Conservation (phyloP, 1,140 invertebrate species). For the Drosophila persimilis region DNA sequence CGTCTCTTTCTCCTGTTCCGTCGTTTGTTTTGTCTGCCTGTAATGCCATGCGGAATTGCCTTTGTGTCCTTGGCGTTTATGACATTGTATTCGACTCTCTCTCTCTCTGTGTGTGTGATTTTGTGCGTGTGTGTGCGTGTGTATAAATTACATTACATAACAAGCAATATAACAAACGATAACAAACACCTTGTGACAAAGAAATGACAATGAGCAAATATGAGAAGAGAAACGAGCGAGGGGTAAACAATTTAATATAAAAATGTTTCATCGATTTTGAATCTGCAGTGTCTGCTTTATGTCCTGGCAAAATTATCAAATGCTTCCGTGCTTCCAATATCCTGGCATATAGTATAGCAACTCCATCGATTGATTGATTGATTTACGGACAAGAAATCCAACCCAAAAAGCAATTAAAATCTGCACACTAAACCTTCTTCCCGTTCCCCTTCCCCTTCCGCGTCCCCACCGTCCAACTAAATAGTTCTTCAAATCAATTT, state of each 20-base stretch:
- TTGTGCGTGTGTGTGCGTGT: slow-evolving; percentile 42
- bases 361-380: too few relatives aligned
- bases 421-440: neutral
- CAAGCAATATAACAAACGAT: slow-evolving; percentile 81
- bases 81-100: slow-evolving; percentile 75
- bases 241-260: slow-evolving; percentile 63
- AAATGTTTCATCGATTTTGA: slow-evolving; percentile 63
- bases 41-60: slow-evolving; percentile 78
- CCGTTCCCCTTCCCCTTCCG: too few relatives aligned
- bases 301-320: neutral
- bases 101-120: neutral
- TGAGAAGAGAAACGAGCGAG: slow-evolving; percentile 15
- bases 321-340: too few relatives aligned
- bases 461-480: neutral
- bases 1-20: slow-evolving; percentile 5
- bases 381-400: slow-evolving; percentile 13
- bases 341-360: too few relatives aligned
- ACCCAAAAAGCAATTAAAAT: slow-evolving; percentile 45
- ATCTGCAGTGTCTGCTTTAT: slow-evolving; percentile 46
- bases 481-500: slow-evolving; percentile 23
- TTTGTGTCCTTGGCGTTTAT: slow-evolving; percentile 80
- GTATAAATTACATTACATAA: slow-evolving; percentile 80
- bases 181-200: slow-evolving; percentile 72
- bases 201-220: slow-evolving; percentile 41
- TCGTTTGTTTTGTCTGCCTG: slow-evolving; percentile 73